These are phyloP conservation scores for Pseudorasbora parva DNA, from an alignment of 2,113 vertebrate species.

Conservation along the genomic window DNA sequence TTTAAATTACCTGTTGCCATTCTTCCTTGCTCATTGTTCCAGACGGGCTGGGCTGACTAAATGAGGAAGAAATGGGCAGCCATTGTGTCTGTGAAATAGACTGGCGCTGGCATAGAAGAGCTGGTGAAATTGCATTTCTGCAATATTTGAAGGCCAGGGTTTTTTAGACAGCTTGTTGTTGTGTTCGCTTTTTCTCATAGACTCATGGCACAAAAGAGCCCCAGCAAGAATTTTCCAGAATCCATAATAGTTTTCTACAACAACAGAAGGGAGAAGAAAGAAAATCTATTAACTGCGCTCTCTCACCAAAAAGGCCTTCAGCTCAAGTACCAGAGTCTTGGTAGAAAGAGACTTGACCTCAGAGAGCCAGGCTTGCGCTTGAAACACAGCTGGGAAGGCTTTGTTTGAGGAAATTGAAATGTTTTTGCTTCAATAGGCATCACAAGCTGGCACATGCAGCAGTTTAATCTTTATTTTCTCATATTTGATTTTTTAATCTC, in stretches of 20 bases:
- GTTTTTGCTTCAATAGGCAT: constrained; percentile 73
- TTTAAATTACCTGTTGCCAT: constrained; percentile 74
- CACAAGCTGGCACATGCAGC: constrained; percentile 56
- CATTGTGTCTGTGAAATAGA: constrained; percentile 70
- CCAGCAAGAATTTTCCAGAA: constrained; percentile 73
- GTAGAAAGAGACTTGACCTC: constrained; percentile 83
- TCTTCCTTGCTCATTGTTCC: constrained; percentile 66
- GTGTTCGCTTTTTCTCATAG: constrained; percentile 63
- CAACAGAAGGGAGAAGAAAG: constrained; percentile 80
- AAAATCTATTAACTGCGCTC: constrained; percentile 85
- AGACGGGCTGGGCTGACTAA: constrained; percentile 64
- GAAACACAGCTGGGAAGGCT: constrained; percentile 77
- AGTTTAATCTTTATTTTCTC: constrained; percentile 61
- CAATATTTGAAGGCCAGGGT: constrained; percentile 71
- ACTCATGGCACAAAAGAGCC: constrained; percentile 71
- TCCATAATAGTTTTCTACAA: constrained; percentile 79
- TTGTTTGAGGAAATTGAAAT: constrained; percentile 79
- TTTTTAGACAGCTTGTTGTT: constrained; percentile 65
- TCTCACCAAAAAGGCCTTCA: constrained; percentile 86
- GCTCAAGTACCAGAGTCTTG: constrained; percentile 80
- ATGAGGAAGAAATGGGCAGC: constrained; percentile 59
- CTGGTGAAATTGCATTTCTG: constrained; percentile 82
- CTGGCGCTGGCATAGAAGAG: constrained; percentile 65
- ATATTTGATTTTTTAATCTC: constrained; percentile 45
- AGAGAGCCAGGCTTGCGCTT: constrained; percentile 70